Percentiles rank a stretch among this genome's conserved stretches.
phyloP scores from a whole-genome alignment of 1,140 invertebrate genomes.

The Saccostrea echinata region DNA sequence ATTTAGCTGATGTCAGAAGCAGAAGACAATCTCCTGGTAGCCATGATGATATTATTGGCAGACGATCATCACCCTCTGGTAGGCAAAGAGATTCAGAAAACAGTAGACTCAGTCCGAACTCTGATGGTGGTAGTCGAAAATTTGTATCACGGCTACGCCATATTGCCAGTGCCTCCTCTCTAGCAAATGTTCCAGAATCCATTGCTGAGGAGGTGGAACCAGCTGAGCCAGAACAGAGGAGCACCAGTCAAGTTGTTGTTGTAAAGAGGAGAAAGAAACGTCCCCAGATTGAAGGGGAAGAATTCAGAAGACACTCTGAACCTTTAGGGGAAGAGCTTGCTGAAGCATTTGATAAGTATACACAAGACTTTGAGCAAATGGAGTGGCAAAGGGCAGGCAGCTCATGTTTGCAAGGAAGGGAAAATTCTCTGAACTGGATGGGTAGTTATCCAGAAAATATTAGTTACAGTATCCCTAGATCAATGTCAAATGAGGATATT shows the following conservation, averaged over 20 bases:
- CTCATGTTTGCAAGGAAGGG: background rate
- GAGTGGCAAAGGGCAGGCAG: background rate
- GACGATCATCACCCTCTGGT: background rate
- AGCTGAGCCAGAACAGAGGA: constrained; percentile 29
- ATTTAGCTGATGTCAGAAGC: background rate
- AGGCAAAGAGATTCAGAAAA: constrained; percentile 5
- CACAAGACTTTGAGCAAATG: constrained; percentile 58
- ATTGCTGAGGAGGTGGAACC: constrained; percentile 67
- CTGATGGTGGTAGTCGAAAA: constrained; percentile 19
- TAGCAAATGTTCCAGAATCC: constrained; percentile 76
- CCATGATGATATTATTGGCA: constrained; percentile 6
- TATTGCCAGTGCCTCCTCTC: constrained; percentile 68
- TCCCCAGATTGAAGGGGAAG: constrained; percentile 53
- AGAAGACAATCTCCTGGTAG: constrained; percentile 33
- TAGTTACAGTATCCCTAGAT: background rate
- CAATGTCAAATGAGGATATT: constrained; percentile 7
- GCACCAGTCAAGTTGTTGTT: constrained; percentile 48
- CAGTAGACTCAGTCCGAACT: background rate
- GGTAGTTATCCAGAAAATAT: background rate
- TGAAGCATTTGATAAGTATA: constrained; percentile 63
- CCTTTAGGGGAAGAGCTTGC: constrained; percentile 66
- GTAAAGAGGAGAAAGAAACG: constrained; percentile 60
- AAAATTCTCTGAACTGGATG: background rate
- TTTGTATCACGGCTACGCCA: constrained; percentile 55
- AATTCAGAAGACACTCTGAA: constrained; percentile 64